These are phyloP conservation scores for Drosophila sechellia DNA, from an alignment of 1,140 invertebrate species.

Conservation along the genomic window DNA sequence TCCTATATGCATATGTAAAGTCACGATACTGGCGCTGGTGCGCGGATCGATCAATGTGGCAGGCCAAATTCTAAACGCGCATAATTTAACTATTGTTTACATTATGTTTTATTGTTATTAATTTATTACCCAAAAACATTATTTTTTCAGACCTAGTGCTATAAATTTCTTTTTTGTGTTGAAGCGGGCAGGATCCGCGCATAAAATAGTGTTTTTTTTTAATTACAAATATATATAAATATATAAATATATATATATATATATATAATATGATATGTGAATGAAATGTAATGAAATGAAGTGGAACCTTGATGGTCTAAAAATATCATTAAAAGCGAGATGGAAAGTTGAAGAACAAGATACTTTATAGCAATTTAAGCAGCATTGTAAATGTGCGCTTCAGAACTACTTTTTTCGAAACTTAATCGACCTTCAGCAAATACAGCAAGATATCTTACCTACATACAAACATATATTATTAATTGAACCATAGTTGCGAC, in stretches of 20 bases:
- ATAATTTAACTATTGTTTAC: conserved; percentile 64
- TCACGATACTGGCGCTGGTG: conserved; percentile 64
- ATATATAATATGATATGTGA: conserved; percentile 37
- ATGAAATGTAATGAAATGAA: conserved; percentile 43
- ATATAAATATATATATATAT: conserved; percentile 37
- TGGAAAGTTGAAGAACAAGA: conserved; percentile 45
- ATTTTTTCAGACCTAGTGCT: conserved; percentile 44
- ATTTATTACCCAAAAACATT: conserved; percentile 63
- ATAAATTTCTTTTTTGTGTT: conserved; percentile 65
- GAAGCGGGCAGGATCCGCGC: conserved; percentile 75
- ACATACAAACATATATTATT: conserved; percentile 51
- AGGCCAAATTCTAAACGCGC: conserved; percentile 73
- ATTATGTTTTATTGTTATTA: conserved; percentile 80
- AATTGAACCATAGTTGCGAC: conserved; percentile 65
- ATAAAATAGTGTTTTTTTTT: conserved; percentile 48
- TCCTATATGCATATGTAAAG: conserved; percentile 45
- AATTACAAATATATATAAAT: conserved; percentile 35
- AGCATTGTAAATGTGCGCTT: conserved; percentile 81
- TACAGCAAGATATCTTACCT: conserved; percentile 33
- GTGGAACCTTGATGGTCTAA: conserved; percentile 83
- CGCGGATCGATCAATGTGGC: conserved; percentile 67
- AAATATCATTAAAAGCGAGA: conserved; percentile 73
- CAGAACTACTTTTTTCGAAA: conserved; percentile 73
- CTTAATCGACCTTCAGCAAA: conserved; percentile 48
- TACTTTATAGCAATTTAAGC: conserved; percentile 80